A percentile compares a stretch with the other conserved stretches of the same genome.
Conservation (phyloP, 1,140 invertebrate species). For the Orius insidiosus region DNA sequence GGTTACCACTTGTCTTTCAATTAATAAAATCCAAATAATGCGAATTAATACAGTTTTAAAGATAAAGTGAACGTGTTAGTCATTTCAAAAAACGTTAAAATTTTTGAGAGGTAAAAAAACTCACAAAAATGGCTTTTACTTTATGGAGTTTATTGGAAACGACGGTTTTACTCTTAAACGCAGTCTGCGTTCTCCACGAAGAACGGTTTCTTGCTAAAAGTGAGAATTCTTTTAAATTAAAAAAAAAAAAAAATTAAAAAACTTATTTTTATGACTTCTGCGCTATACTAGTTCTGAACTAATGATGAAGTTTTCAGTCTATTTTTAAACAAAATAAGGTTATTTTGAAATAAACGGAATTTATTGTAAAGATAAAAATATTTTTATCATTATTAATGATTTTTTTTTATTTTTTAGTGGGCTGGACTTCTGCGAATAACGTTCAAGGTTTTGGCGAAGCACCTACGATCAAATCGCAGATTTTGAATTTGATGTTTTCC, state of each 20-base stretch:
- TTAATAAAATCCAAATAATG: too few species aligned
- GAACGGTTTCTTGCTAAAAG: constrained; percentile 81
- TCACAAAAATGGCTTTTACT: constrained; percentile 49
- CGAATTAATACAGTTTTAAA: too few species aligned
- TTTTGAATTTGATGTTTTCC: constrained; percentile 71
- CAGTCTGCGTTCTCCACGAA: constrained; percentile 78
- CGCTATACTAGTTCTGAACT: background rate
- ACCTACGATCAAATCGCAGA: constrained; percentile 62
- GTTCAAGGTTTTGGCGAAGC: constrained; percentile 68
- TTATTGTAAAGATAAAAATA: background rate
- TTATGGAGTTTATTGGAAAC: constrained; percentile 73
- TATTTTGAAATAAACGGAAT: background rate
- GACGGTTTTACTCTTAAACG: constrained; percentile 65
- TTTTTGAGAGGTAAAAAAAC: constrained; percentile 13
- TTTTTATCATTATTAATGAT: too few species aligned
- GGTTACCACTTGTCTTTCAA: too few species aligned
- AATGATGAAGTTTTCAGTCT: background rate
- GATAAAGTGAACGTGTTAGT: too few species aligned
- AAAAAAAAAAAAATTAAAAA: too few species aligned
- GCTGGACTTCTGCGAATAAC: constrained; percentile 46
- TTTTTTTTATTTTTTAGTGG: constrained; percentile 36
- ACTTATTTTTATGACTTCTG: background rate
- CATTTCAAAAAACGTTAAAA: too few species aligned
- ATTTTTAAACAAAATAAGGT: background rate
- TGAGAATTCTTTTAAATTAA: constrained; percentile 25